A percentile compares a stretch with the other conserved stretches of the same genome.
Conservation (phyloP, 2,113 vertebrate genomes). For the Lepisosteus oculatus region DNA sequence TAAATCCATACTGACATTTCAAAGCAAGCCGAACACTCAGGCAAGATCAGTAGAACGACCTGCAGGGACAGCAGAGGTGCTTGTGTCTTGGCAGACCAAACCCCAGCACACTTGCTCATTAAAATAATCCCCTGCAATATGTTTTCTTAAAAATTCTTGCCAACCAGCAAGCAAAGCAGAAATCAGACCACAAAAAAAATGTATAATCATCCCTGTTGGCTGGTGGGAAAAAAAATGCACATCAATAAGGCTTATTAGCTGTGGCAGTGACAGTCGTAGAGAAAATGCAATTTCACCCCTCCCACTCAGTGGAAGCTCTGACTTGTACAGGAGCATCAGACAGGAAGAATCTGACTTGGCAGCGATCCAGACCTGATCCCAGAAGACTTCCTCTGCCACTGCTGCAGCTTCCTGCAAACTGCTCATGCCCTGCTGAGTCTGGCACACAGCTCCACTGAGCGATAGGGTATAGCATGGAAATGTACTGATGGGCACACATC, state of each 20-base stretch:
- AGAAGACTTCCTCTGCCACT: neutral
- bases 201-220: neutral
- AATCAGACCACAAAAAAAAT: neutral
- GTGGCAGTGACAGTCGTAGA: conserved; percentile 3
- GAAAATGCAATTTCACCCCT: neutral
- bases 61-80: no score
- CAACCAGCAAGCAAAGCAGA: neutral
- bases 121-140: no score
- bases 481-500: no score
- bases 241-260: conserved; percentile 17
- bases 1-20: no score
- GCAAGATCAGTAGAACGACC: no score
- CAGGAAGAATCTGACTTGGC: conserved; percentile 6
- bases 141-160: neutral
- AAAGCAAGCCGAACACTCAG: no score
- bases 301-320: neutral
- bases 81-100: no score
- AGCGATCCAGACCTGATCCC: neutral
- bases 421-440: neutral
- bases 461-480: no score
- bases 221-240: neutral
- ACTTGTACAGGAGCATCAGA: neutral
- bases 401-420: neutral
- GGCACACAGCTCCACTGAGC: no score
- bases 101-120: no score